Percentiles rank a stretch among this genome's conserved stretches.
These are phyloP conservation scores for Eriocheir sinensis DNA, from an alignment of 1,140 invertebrate genomes.

Conservation along the genomic window DNA sequence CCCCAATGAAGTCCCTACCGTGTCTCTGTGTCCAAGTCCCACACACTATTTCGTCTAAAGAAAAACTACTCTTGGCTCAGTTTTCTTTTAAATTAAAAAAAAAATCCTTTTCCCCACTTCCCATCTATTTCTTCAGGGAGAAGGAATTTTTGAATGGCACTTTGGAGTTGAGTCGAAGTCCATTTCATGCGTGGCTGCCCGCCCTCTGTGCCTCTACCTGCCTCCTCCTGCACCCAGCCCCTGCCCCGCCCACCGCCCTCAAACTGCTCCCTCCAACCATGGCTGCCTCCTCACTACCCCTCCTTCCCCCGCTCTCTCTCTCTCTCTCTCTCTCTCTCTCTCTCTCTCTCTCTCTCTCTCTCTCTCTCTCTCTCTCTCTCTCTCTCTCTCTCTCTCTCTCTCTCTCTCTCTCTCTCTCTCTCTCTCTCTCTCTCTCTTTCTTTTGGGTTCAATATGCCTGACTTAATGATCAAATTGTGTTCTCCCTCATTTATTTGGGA, in stretches of 20 bases:
- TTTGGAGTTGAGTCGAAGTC: neutral
- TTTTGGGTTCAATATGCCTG: too few relatives aligned
- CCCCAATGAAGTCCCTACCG: neutral
- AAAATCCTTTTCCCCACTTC: constrained; percentile 8
- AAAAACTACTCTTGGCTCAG: neutral
- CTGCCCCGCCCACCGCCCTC: too few relatives aligned
- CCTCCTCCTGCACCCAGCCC: neutral
- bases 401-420: constrained; percentile 18
- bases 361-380: too few relatives aligned
- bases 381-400: neutral
- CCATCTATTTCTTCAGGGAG: neutral
- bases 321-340: too few relatives aligned
- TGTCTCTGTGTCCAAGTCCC: neutral
- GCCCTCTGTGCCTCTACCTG: neutral
- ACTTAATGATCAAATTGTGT: constrained; percentile 15
- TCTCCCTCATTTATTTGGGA: neutral
- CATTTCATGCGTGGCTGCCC: constrained; percentile 11
- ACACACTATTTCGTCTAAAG: neutral
- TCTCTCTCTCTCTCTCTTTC: neutral
- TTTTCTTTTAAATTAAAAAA: constrained; percentile 8
- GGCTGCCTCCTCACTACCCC: too few relatives aligned
- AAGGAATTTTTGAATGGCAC: constrained; percentile 4
- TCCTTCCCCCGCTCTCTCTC: neutral
- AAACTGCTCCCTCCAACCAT: too few relatives aligned
- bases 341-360: too few relatives aligned